phyloP scores from a whole-genome alignment of 2,113 vertebrate genomes.

The Pseudorasbora parva region DNA sequence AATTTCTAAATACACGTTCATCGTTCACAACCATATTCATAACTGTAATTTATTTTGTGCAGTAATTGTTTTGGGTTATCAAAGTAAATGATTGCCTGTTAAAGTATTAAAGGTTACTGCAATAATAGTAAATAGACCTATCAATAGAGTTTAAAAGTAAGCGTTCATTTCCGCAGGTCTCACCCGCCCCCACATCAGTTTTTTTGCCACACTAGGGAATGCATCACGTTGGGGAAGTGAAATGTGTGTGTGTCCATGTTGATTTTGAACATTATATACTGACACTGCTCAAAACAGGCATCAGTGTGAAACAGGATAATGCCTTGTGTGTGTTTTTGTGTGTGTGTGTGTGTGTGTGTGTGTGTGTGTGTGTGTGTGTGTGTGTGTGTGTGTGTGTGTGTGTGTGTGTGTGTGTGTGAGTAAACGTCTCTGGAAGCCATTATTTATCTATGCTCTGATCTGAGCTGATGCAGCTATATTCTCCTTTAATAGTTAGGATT shows the following conservation, averaged over 20 bases:
- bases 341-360: no score
- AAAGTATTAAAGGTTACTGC: background rate
- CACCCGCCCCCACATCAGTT: no score
- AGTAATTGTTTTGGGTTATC: background rate
- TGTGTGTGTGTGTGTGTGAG: background rate
- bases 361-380: no score
- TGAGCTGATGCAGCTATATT: slow-evolving; percentile 27
- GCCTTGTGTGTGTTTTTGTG: background rate
- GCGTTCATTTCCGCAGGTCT: no score
- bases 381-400: no score
- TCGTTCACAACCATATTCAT: no score
- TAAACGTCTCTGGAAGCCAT: slow-evolving; percentile 7
- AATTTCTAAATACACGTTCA: no score
- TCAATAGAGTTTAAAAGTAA: no score
- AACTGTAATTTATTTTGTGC: no score
- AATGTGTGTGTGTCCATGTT: background rate
- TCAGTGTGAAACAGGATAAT: background rate
- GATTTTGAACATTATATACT: background rate
- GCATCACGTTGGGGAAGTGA: background rate
- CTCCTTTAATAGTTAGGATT: slow-evolving; percentile 26
- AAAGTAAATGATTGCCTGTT: background rate
- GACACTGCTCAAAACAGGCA: background rate
- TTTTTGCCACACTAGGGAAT: background rate
- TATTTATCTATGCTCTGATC: slow-evolving; percentile 39
- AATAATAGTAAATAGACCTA: background rate